These are phyloP conservation scores for Sturmia bella DNA, from an alignment of 2,888 invertebrate species.

Conservation along the genomic window DNA sequence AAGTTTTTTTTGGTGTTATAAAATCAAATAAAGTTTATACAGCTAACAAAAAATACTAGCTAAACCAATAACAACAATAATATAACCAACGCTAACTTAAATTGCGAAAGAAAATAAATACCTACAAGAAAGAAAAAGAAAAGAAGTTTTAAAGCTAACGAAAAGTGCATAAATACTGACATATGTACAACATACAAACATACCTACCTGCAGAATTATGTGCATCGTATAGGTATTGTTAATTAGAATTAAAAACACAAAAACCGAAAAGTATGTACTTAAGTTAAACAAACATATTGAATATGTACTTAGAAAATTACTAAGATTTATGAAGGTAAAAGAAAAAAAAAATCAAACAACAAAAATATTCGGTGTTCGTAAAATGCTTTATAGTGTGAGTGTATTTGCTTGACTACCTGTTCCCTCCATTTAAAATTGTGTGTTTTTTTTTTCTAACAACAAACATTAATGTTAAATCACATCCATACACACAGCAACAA, in stretches of 20 bases:
- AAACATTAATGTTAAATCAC: slow-evolving; percentile 17
- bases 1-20: slow-evolving; percentile 11
- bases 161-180: slow-evolving; percentile 7
- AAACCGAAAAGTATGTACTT: too few relatives aligned
- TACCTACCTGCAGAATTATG: too few relatives aligned
- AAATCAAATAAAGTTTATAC: slow-evolving; percentile 4
- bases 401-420: slow-evolving; percentile 59
- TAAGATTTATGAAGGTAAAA: too few relatives aligned
- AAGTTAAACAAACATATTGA: too few relatives aligned
- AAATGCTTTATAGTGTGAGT: slow-evolving; percentile 2
- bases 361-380: background rate
- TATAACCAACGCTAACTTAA: slow-evolving; percentile 62
- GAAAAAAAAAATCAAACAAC: too few relatives aligned
- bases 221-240: too few relatives aligned
- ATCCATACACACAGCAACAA: background rate
- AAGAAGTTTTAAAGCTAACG: slow-evolving; percentile 28
- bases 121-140: background rate
- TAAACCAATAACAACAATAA: slow-evolving; percentile 21
- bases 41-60: slow-evolving; percentile 6
- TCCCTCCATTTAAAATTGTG: slow-evolving; percentile 41
- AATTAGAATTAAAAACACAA: too few relatives aligned
- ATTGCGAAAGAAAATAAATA: slow-evolving; percentile 1
- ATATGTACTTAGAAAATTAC: too few relatives aligned
- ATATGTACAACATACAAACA: background rate
- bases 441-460: slow-evolving; percentile 10